A percentile compares a stretch with the other conserved stretches of the same genome.
Conservation (phyloP, 2,888 invertebrate genomes). For the Catocala sponsa region DNA sequence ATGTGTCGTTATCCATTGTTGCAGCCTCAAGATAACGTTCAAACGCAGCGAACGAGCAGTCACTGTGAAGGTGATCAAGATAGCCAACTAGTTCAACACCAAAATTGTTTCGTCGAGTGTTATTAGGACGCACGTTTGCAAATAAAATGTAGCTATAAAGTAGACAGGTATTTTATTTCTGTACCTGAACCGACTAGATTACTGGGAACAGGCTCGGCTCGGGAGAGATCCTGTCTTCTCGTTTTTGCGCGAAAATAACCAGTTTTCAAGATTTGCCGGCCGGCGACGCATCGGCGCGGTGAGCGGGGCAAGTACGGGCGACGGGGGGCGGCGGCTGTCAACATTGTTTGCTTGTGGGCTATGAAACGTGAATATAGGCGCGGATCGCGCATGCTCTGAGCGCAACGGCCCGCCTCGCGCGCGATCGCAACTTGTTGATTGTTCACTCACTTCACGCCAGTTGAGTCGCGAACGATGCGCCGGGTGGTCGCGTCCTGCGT, state of each 20-base stretch:
- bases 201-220: slow-evolving; percentile 57
- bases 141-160: slow-evolving; percentile 36
- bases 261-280: slow-evolving; percentile 69
- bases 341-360: slow-evolving; percentile 71
- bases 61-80: slow-evolving; percentile 48
- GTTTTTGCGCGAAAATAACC: slow-evolving; percentile 86
- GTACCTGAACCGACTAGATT: slow-evolving; percentile 55
- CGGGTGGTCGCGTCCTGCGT: slow-evolving; percentile 75
- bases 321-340: slow-evolving; percentile 54
- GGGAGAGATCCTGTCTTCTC: slow-evolving; percentile 65
- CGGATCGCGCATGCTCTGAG: slow-evolving; percentile 81
- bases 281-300: slow-evolving; percentile 41
- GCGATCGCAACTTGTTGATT: slow-evolving; percentile 85
- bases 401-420: slow-evolving; percentile 76
- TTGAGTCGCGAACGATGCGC: slow-evolving; percentile 82
- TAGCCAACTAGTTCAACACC: slow-evolving; percentile 50
- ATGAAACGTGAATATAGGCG: slow-evolving; percentile 71
- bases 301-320: slow-evolving; percentile 34
- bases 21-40: slow-evolving; percentile 54
- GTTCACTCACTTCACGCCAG: slow-evolving; percentile 84
- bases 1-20: slow-evolving; percentile 44
- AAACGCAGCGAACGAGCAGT: slow-evolving; percentile 37
- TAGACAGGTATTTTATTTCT: slow-evolving; percentile 56
- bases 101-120: slow-evolving; percentile 67
- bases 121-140: slow-evolving; percentile 39